A percentile compares a stretch with the other conserved stretches of the same genome.
Conservation (phyloP, 1,140 invertebrate species). For the Planococcus citri region DNA sequence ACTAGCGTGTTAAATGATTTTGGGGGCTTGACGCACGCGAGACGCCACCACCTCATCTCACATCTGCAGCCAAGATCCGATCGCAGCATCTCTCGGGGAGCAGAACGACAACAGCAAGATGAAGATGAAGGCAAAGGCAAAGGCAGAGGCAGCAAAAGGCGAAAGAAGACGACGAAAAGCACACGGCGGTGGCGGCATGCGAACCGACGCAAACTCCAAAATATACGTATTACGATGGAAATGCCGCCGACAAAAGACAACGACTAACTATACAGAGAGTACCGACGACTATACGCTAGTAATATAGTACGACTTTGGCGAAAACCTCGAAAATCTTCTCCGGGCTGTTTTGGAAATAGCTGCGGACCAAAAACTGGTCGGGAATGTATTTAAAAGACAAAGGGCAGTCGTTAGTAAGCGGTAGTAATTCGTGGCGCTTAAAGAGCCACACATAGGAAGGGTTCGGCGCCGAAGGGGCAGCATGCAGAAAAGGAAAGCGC, state of each 20-base stretch:
- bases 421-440: constrained; percentile 18
- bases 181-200: no score
- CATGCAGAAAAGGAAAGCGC: constrained; percentile 17
- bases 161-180: no score
- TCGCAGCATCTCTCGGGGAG: no score
- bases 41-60: neutral
- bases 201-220: neutral
- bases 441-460: constrained; percentile 6
- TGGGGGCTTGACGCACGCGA: constrained; percentile 3
- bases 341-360: neutral
- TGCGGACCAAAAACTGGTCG: constrained; percentile 1
- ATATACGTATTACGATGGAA: no score
- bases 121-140: no score
- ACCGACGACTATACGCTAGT: no score
- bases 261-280: no score
- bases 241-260: constrained; percentile 1
- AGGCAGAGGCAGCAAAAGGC: no score
- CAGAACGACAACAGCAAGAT: no score
- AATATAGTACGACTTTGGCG: no score
- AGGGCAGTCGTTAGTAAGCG: constrained; percentile 19
- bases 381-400: constrained; percentile 16
- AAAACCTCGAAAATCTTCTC: constrained; percentile 2
- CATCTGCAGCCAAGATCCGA: no score
- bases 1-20: neutral
- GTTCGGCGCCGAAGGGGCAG: constrained; percentile 10